Conservation (phyloP, 2,113 vertebrate genomes). For the Myocastor coypus region DNA sequence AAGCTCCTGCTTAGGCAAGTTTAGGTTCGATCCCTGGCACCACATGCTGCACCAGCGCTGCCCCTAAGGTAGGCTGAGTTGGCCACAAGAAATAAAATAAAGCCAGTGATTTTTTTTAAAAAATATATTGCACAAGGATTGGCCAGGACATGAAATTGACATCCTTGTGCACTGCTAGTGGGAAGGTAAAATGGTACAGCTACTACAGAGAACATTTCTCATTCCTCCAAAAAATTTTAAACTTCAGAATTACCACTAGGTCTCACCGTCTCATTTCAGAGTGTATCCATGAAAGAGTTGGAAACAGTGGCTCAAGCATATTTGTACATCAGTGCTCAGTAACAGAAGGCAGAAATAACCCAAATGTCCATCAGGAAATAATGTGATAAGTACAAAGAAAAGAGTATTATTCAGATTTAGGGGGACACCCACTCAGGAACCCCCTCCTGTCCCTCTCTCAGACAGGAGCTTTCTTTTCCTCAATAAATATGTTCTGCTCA, state of each 20-base stretch:
- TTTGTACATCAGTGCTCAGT: background rate
- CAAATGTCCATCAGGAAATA: background rate
- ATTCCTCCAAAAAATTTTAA: background rate
- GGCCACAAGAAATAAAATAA: no score
- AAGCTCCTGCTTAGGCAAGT: no score
- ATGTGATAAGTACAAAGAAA: background rate
- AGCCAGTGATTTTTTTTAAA: no score
- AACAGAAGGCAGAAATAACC: background rate
- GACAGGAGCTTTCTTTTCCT: no score
- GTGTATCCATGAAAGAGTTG: background rate
- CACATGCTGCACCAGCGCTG: no score
- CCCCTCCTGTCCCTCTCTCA: no score
- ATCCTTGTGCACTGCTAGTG: background rate
- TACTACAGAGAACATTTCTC: background rate
- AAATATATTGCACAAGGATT: conserved; percentile 4
- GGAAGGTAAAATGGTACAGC: background rate
- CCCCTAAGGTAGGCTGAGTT: no score
- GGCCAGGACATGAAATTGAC: conserved; percentile 1
- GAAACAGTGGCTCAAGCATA: background rate
- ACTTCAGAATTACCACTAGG: background rate
- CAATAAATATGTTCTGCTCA: no score
- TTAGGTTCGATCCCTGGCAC: no score
- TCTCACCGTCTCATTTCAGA: background rate
- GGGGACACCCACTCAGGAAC: no score
- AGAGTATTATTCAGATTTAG: background rate